Evolutionary conservation across 2,113 vertebrate species (phyloP).

Genomic region (Promerops cafer): DNA sequence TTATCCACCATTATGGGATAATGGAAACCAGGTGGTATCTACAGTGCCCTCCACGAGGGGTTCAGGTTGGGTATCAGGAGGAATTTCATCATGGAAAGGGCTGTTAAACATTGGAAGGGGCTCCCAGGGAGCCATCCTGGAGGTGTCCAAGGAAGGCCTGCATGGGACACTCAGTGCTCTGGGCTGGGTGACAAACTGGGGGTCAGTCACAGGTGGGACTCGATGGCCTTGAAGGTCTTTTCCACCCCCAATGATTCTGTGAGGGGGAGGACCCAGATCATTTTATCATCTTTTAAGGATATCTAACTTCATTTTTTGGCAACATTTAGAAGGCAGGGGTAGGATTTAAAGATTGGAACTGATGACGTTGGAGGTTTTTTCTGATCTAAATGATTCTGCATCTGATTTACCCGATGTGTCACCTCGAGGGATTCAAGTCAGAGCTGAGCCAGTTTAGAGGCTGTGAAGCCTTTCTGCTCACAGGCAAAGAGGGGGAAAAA

Average conservation of each 20-base stretch:
- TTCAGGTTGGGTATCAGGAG: background rate
- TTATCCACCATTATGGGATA: background rate
- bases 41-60: accelerated
- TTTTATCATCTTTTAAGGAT: background rate
- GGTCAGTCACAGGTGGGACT: background rate
- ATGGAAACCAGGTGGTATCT: background rate
- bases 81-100: background rate
- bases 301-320: background rate
- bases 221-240: background rate
- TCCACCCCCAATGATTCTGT: background rate
- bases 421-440: background rate
- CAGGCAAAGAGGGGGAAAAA: background rate
- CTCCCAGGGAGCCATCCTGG: background rate
- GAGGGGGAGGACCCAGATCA: background rate
- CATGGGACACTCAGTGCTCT: background rate
- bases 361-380: background rate
- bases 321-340: background rate
- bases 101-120: background rate
- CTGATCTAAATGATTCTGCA: background rate
- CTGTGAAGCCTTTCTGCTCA: background rate
- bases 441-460: background rate
- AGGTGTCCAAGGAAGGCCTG: background rate
- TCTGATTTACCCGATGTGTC: background rate
- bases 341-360: background rate
- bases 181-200: background rate